These are phyloP conservation scores for Turdus rufiventris DNA, from an alignment of 2,113 vertebrate genomes.

Conservation along the genomic window DNA sequence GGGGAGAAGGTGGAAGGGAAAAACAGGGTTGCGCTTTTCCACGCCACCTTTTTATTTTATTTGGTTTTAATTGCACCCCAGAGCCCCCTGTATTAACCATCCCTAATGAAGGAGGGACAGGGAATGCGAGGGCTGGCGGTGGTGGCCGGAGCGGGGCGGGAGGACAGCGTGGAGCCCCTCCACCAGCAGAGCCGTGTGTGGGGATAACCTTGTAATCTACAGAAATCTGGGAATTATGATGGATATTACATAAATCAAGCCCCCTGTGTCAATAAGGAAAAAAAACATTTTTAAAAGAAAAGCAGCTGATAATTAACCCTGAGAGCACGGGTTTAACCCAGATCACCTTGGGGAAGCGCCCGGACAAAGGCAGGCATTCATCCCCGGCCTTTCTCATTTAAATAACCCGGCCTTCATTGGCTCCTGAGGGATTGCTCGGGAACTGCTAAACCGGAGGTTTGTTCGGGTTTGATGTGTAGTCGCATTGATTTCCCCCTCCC, in stretches of 20 bases:
- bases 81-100: background rate
- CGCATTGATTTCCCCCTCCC: background rate
- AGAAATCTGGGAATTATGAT: slow-evolving; percentile 11
- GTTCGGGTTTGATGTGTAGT: background rate
- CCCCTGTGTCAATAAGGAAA: background rate
- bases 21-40: background rate
- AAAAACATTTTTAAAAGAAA: slow-evolving; percentile 26
- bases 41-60: rapidly evolving
- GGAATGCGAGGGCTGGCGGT: rapidly evolving
- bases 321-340: background rate
- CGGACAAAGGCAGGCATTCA: slow-evolving; percentile 31
- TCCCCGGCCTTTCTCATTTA: slow-evolving; percentile 15
- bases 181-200: background rate
- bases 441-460: background rate
- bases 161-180: background rate
- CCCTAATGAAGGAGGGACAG: background rate
- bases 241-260: background rate
- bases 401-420: slow-evolving; percentile 23
- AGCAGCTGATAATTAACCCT: slow-evolving; percentile 33
- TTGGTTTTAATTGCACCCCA: background rate
- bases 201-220: background rate
- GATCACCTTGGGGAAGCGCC: background rate
- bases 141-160: rapidly evolving
- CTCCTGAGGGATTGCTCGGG: background rate
- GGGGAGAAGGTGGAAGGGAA: background rate